Evolutionary conservation across 1,140 invertebrate genomes (phyloP), one percentile per base, ranked within the genome.

Genomic region (Heliconius hewitsoni): DNA sequence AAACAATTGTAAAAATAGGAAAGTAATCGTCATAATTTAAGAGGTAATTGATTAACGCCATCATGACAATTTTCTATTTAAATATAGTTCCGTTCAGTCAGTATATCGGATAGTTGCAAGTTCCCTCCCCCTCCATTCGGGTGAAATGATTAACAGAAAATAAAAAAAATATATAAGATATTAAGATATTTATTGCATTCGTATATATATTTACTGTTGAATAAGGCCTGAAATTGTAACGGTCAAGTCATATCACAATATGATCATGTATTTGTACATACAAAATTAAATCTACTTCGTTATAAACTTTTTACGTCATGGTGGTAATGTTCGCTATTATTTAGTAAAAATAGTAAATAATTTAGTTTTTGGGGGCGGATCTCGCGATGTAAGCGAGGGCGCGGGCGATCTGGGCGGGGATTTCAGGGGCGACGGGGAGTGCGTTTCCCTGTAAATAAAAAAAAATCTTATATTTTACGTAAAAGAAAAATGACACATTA

Each of bases 371-470:
- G 74, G 71, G 80, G 74, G 80, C 73, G 76, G 80, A 71, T 66
- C 78, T 88, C 66, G 91, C 87, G 81, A 86, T 90, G 90, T 92
- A 95, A 34, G 87, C 92, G 71, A 95, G 89, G 27, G 94, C 90
- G 74, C 93, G 91, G 46, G 91, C 87, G 85, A 95, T 95, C 78
- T 90, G 91, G 0, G 83, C 73, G 30, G 95, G 95, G 9, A 95
- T 81, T 79, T 89, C 89, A 19, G 95, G 95, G 39, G 95, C 85
- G 23, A 91, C 91, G 81, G 95, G 95, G 78, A 95, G 89, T 77
- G 91, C 91, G 80, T 90, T 85, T 74, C 95, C 94, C 91, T 95
- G 88, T 39, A 86, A 89, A 75, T 80, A 70, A 86, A 78, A 74
- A 84, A 71, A 37, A 50, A 52, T 9, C 5, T 8, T 60, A 27